phyloP scores from a whole-genome alignment of 1,140 invertebrate species.

The Penaeus chinensis region DNA sequence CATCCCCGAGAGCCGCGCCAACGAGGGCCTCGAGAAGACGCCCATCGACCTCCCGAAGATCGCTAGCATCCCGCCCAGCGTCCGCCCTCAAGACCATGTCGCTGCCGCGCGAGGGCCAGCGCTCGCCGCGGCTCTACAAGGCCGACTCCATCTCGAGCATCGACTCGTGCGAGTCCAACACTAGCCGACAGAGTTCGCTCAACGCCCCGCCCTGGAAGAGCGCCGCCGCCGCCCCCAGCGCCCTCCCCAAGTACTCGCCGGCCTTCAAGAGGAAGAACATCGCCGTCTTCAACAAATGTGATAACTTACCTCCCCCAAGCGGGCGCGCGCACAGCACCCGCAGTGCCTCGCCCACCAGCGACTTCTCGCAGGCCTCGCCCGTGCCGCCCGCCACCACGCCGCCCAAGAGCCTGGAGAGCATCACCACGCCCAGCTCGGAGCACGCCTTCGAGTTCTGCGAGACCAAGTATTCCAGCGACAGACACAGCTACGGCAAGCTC shows the following conservation, averaged over 20 bases:
- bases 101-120: slow-evolving; percentile 67
- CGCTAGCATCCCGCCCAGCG: slow-evolving; percentile 73
- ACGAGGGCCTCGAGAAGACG: slow-evolving; percentile 64
- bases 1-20: slow-evolving; percentile 77
- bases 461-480: slow-evolving; percentile 32
- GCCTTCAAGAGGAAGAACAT: slow-evolving; percentile 83
- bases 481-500: slow-evolving; percentile 35
- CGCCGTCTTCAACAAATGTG: slow-evolving; percentile 73
- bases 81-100: slow-evolving; percentile 65
- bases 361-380: slow-evolving; percentile 60
- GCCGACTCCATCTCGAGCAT: slow-evolving; percentile 62
- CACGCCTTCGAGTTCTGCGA: slow-evolving; percentile 49
- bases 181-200: slow-evolving; percentile 67
- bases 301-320: slow-evolving; percentile 55
- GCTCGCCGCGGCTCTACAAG: slow-evolving; percentile 57
- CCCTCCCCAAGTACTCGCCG: slow-evolving; percentile 81
- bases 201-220: slow-evolving; percentile 64
- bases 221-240: slow-evolving; percentile 29
- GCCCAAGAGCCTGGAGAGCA: slow-evolving; percentile 44
- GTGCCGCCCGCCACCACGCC: slow-evolving; percentile 54
- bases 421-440: slow-evolving; percentile 54
- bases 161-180: slow-evolving; percentile 66
- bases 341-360: slow-evolving; percentile 52
- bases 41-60: slow-evolving; percentile 83
- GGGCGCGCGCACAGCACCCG: slow-evolving; percentile 46